Conservation (phyloP, 2,797 vertebrate species). For the Chelon labrosus region DNA sequence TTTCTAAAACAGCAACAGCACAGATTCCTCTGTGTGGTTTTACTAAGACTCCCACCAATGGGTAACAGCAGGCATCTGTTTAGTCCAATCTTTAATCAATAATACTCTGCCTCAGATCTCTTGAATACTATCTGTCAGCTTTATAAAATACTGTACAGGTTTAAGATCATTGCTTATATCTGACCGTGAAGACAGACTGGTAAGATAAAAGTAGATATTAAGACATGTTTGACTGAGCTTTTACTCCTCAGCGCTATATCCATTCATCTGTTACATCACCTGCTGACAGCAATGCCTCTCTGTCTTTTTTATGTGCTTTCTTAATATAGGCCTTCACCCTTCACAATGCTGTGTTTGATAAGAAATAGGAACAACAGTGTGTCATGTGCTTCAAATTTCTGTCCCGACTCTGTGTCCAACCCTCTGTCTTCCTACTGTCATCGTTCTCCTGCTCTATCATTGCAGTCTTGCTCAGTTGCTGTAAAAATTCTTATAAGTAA, state of each 20-base stretch:
- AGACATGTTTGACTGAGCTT: neutral
- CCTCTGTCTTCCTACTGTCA: neutral
- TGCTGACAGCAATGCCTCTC: neutral
- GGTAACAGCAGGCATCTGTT: neutral
- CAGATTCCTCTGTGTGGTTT: no score
- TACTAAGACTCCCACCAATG: no score
- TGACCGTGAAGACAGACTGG: neutral
- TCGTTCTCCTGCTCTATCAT: slow-evolving; percentile 11
- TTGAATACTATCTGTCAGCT: no score
- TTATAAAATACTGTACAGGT: no score
- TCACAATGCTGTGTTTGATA: neutral
- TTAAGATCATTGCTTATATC: no score
- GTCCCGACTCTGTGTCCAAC: neutral
- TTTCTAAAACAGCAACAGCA: no score
- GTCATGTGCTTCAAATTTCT: slow-evolving; percentile 7
- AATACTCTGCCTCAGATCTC: no score
- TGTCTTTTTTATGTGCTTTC: neutral
- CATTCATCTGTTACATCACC: no score
- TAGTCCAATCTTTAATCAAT: neutral
- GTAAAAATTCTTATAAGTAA: slow-evolving; percentile 47
- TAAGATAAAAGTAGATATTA: neutral
- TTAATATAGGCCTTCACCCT: no score
- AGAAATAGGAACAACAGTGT: neutral
- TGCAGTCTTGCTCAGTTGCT: slow-evolving; percentile 28
- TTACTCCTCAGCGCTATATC: no score